phyloP scores from a whole-genome alignment of 2,113 vertebrate species.

The Mormyrus lacerda region DNA sequence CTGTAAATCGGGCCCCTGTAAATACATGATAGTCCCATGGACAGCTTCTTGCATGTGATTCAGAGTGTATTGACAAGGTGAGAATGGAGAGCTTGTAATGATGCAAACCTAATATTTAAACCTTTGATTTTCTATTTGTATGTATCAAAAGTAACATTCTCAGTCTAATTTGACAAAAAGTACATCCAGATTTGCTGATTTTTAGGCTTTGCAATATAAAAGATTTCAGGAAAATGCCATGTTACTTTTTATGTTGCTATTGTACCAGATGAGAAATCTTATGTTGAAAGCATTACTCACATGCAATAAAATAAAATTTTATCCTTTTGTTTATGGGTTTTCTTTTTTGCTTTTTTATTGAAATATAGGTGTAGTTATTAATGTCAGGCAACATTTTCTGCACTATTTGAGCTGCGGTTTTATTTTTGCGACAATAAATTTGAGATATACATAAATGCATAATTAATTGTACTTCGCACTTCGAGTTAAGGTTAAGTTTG shows the following conservation, averaged over 20 bases:
- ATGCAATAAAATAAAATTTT: not conserved
- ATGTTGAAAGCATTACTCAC: not conserved
- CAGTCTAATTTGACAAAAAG: not conserved
- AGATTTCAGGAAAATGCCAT: not conserved
- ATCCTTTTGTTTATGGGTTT: not conserved
- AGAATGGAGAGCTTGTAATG: not conserved
- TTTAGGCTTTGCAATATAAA: slow-evolving; percentile 1
- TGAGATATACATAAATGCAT: not conserved
- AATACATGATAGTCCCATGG: not conserved
- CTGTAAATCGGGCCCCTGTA: not conserved
- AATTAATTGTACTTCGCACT: not conserved
- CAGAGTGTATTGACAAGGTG: not conserved
- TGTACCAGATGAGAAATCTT: not conserved
- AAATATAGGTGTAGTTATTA: not conserved
- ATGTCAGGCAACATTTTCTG: not conserved
- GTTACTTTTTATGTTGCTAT: not conserved
- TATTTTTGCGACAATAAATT: not conserved
- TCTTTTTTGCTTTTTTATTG: not conserved
- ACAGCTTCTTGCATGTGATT: not conserved
- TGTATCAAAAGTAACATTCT: not conserved
- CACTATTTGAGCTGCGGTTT: not conserved
- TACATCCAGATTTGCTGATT: not conserved
- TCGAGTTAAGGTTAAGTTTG: not conserved
- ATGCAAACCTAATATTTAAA: not conserved
- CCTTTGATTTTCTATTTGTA: not conserved